Percentiles rank a stretch among this genome's conserved stretches.
These are phyloP conservation scores for Zootoca vivipara DNA, from an alignment of 2,113 vertebrate species.

Conservation along the genomic window DNA sequence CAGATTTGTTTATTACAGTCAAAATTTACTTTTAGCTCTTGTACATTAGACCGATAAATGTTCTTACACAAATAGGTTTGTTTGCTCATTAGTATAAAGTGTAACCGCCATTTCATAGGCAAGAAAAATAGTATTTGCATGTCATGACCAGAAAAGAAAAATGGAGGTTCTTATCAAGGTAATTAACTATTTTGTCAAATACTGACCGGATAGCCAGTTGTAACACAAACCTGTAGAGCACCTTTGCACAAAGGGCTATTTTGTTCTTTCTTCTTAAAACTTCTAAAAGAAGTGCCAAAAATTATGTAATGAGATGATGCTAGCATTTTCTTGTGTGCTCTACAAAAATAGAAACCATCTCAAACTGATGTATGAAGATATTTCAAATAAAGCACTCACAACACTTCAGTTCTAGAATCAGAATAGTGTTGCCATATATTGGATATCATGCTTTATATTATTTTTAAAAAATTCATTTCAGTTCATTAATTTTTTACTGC, in stretches of 20 bases:
- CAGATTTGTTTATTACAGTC: background rate
- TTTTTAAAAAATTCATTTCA: too few species aligned
- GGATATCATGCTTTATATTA: too few species aligned
- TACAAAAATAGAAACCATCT: constrained; percentile 25
- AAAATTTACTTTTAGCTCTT: constrained; percentile 7
- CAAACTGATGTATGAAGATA: background rate
- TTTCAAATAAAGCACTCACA: too few species aligned
- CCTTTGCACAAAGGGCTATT: constrained; percentile 23
- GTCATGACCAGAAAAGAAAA: constrained; percentile 18
- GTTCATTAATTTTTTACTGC: too few species aligned
- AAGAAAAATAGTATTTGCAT: constrained; percentile 32
- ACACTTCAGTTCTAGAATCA: too few species aligned
- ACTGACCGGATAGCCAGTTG: constrained; percentile 7
- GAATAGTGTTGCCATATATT: too few species aligned
- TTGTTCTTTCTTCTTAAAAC: constrained; percentile 37
- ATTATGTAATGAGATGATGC: background rate
- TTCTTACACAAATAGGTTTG: background rate
- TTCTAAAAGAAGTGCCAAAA: background rate
- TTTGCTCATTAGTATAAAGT: constrained; percentile 43
- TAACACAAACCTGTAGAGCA: constrained; percentile 12
- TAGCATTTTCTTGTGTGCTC: background rate
- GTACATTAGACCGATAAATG: constrained; percentile 7
- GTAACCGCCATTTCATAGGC: background rate
- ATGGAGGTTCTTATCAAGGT: constrained; percentile 26
- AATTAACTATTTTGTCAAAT: constrained; percentile 9